Percentiles rank a stretch among this genome's conserved stretches.
Evolutionary conservation across 1,140 invertebrate genomes (phyloP).

Genomic region (Asobara japonica): DNA sequence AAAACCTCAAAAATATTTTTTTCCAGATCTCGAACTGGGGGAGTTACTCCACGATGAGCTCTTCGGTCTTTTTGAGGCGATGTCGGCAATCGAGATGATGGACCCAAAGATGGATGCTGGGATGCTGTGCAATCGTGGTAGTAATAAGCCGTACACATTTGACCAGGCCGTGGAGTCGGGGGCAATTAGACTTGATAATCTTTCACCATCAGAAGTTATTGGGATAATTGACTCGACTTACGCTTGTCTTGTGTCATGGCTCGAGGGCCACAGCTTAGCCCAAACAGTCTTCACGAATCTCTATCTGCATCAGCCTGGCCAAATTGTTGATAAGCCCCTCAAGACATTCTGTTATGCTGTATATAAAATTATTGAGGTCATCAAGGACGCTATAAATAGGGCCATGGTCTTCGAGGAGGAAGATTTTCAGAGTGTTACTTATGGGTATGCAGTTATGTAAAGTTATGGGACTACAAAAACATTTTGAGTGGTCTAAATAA

Average conservation of each 20-base stretch:
- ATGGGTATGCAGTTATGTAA: too few relatives aligned
- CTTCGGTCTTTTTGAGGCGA: conserved; percentile 97
- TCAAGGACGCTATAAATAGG: conserved; percentile 88
- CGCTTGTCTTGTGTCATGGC: conserved; percentile 92
- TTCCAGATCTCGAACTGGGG: conserved; percentile 81
- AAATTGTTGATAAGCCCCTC: conserved; percentile 85
- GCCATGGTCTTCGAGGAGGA: conserved; percentile 93
- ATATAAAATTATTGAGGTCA: conserved; percentile 90
- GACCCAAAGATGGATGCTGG: conserved; percentile 99
- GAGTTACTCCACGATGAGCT: conserved; percentile 90
- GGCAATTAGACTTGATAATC: conserved; percentile 81
- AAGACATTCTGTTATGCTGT: conserved; percentile 89
- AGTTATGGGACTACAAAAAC: too few relatives aligned
- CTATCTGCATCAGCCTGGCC: conserved; percentile 90
- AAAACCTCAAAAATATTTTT: too few relatives aligned
- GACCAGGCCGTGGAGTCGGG: conserved; percentile 84
- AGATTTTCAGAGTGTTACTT: conserved; percentile 94
- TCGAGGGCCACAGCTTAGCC: conserved; percentile 94
- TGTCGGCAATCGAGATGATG: conserved; percentile 99
- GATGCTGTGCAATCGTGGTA: conserved; percentile 92
- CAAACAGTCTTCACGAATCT: conserved; percentile 98
- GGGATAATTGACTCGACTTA: conserved; percentile 95
- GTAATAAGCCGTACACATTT: conserved; percentile 87
- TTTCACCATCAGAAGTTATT: conserved; percentile 77
- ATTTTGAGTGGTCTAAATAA: too few relatives aligned